These are phyloP conservation scores for Gastrophryne carolinensis DNA, from an alignment of 2,797 vertebrate genomes.

Conservation along the genomic window DNA sequence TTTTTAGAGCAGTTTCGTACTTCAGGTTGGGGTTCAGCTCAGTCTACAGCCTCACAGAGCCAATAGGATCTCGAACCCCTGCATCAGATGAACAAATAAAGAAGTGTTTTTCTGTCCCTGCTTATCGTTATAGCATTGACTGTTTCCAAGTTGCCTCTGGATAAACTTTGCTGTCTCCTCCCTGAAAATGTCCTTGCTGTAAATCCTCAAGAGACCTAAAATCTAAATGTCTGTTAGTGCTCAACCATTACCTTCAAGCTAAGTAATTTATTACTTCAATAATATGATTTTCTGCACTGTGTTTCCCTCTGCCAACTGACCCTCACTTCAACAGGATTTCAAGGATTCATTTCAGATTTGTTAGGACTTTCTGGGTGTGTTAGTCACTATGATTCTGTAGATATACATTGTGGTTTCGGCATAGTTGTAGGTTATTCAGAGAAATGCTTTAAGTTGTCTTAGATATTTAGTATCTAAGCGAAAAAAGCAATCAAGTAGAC, in stretches of 20 bases:
- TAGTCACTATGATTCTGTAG: no score
- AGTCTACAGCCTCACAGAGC: no score
- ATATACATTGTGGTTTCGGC: neutral
- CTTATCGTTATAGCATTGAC: neutral
- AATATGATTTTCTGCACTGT: constrained; percentile 16
- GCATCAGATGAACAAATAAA: no score
- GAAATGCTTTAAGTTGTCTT: neutral
- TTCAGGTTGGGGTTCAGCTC: no score
- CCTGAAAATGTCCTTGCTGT: neutral
- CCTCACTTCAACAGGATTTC: neutral
- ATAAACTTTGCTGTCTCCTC: neutral
- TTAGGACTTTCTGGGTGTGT: neutral
- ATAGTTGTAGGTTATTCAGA: neutral
- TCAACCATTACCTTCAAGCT: constrained; percentile 6
- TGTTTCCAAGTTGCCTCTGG: neutral
- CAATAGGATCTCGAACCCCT: no score
- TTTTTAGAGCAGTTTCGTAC: no score
- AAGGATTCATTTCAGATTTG: neutral
- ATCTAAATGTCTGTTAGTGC: constrained; percentile 19
- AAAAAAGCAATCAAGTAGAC: no score
- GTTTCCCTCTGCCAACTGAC: neutral
- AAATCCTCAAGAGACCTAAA: constrained; percentile 11
- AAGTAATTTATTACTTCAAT: constrained; percentile 19
- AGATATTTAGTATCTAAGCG: no score
- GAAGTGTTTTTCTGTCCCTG: no score